Conservation (phyloP, 2,797 vertebrate species). For the Tokudaia tokunoshimensis region DNA sequence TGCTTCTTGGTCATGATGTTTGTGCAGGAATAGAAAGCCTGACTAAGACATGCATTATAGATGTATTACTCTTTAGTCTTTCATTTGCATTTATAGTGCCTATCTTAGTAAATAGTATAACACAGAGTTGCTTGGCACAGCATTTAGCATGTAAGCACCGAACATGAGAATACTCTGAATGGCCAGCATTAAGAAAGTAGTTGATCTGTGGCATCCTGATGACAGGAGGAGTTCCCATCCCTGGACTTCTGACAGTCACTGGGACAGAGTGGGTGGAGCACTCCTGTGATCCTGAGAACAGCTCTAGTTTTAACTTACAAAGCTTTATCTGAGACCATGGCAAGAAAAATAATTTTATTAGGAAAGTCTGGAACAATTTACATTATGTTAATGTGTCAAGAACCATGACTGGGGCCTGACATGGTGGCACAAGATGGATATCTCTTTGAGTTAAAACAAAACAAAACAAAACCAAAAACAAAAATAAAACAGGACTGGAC, state of each 20-base stretch:
- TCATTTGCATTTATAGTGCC: background rate
- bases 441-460: background rate
- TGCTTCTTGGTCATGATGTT: no score
- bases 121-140: background rate
- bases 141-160: background rate
- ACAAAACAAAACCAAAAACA: no score
- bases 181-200: background rate
- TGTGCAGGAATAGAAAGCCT: no score
- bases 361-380: background rate
- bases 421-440: background rate
- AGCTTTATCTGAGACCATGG: slow-evolving; percentile 16
- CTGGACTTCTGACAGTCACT: background rate
- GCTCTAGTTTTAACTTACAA: background rate
- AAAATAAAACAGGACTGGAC: no score
- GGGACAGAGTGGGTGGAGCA: no score
- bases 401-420: background rate
- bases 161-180: background rate
- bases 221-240: background rate
- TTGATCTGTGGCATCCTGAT: background rate
- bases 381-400: background rate
- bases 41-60: no score
- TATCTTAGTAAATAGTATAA: slow-evolving; percentile 42
- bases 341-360: background rate
- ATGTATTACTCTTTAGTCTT: background rate
- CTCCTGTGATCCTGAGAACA: background rate